Evolutionary conservation across 1,140 invertebrate species (phyloP).

Genomic region (Lepidotrigona ventralis): DNA sequence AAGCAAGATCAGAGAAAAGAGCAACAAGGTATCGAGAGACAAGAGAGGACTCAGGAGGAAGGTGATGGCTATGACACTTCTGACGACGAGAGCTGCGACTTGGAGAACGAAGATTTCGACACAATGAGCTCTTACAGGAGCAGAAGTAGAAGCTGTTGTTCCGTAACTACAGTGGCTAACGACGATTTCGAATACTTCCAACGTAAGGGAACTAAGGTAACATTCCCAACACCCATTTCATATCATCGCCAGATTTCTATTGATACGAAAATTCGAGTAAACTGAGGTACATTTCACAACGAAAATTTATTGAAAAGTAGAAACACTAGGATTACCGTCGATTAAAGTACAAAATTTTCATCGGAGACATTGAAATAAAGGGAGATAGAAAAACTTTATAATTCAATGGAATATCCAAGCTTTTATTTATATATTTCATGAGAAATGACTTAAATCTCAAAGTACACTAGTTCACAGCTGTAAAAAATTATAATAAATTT

Average conservation of each 20-base stretch:
- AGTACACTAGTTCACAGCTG: too few relatives aligned
- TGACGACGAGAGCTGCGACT: slow-evolving; percentile 78
- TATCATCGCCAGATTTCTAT: neutral
- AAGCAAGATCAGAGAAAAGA: slow-evolving; percentile 53
- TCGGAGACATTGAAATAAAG: too few relatives aligned
- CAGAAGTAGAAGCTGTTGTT: slow-evolving; percentile 80
- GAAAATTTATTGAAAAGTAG: neutral
- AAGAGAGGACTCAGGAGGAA: slow-evolving; percentile 39
- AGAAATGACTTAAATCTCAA: too few relatives aligned
- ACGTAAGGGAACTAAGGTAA: slow-evolving; percentile 73
- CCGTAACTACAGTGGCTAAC: slow-evolving; percentile 84
- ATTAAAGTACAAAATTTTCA: too few relatives aligned
- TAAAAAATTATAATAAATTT: too few relatives aligned
- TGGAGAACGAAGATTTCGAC: slow-evolving; percentile 74
- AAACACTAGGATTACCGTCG: neutral
- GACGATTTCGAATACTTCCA: slow-evolving; percentile 85
- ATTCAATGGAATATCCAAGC: too few relatives aligned
- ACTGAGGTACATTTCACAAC: neutral
- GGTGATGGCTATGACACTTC: slow-evolving; percentile 74
- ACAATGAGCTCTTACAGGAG: slow-evolving; percentile 82
- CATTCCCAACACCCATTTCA: neutral
- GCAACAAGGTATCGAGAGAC: slow-evolving; percentile 48
- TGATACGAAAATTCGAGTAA: neutral
- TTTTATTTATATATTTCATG: too few relatives aligned
- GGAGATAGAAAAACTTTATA: too few relatives aligned